Conservation (phyloP, 2,888 invertebrate species). For the Pterobdella sp. region DNA sequence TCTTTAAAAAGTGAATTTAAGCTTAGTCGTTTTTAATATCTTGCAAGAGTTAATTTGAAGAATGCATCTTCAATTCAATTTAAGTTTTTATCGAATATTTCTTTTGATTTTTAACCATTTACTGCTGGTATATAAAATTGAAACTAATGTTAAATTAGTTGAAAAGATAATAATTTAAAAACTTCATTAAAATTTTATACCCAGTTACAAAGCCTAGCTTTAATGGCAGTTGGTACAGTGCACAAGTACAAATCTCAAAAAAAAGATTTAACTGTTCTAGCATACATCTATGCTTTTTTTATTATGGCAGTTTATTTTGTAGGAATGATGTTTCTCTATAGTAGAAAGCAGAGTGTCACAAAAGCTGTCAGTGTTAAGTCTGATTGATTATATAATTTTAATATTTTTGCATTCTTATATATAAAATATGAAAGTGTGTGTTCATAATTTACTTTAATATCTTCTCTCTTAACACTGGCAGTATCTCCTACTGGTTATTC, state of each 20-base stretch:
- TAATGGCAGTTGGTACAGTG: neutral
- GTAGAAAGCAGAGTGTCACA: neutral
- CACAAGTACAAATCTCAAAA: neutral
- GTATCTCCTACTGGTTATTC: neutral
- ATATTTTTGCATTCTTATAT: neutral
- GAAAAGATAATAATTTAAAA: too few relatives aligned
- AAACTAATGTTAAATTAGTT: neutral
- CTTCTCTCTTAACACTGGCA: neutral
- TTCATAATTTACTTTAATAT: neutral
- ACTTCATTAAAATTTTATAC: neutral
- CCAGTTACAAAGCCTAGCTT: neutral
- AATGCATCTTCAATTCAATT: constrained; percentile 6
- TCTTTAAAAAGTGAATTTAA: neutral
- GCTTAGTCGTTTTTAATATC: neutral
- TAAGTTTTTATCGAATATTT: neutral
- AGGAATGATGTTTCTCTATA: neutral
- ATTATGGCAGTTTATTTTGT: neutral
- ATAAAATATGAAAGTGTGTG: neutral
- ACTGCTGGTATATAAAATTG: neutral
- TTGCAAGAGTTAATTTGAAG: neutral
- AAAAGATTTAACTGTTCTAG: neutral
- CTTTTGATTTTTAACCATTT: neutral
- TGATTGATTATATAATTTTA: neutral
- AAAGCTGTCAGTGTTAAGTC: neutral
- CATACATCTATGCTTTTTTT: neutral